phyloP scores from a whole-genome alignment of 2,797 vertebrate species.

The Alfaro cultratus region DNA sequence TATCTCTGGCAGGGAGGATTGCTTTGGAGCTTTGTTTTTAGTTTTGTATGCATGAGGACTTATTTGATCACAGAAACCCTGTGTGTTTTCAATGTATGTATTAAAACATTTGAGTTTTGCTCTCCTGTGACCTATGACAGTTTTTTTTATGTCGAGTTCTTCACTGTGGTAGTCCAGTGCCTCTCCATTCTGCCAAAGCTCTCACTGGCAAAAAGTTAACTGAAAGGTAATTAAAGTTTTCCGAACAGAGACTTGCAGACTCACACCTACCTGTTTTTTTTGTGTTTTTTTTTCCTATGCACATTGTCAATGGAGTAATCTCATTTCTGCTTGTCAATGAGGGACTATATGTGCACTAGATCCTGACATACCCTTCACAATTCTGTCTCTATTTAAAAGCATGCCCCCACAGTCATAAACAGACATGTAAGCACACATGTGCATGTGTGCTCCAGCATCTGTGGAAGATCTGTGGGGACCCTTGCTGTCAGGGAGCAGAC shows the following conservation, averaged over 20 bases:
- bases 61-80: constrained; percentile 7
- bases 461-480: constrained; percentile 62
- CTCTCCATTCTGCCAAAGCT: constrained; percentile 31
- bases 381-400: constrained; percentile 30
- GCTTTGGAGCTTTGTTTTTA: constrained; percentile 31
- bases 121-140: neutral
- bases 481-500: constrained; percentile 73
- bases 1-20: constrained; percentile 30
- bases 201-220: constrained; percentile 38
- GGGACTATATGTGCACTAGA: constrained; percentile 32
- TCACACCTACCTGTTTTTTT: constrained; percentile 9
- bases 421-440: constrained; percentile 7
- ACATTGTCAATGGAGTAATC: constrained; percentile 39
- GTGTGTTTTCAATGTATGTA: neutral
- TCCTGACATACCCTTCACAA: constrained; percentile 47
- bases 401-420: constrained; percentile 18
- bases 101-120: neutral
- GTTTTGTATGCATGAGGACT: constrained; percentile 14
- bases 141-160: constrained; percentile 5
- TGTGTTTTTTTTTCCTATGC: constrained; percentile 4
- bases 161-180: neutral
- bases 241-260: constrained; percentile 20
- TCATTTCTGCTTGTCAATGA: constrained; percentile 29
- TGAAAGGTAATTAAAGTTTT: constrained; percentile 59
- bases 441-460: constrained; percentile 53